phyloP scores from a whole-genome alignment of 2,797 vertebrate genomes.

The Ctenochaetus hawaiiensis region DNA sequence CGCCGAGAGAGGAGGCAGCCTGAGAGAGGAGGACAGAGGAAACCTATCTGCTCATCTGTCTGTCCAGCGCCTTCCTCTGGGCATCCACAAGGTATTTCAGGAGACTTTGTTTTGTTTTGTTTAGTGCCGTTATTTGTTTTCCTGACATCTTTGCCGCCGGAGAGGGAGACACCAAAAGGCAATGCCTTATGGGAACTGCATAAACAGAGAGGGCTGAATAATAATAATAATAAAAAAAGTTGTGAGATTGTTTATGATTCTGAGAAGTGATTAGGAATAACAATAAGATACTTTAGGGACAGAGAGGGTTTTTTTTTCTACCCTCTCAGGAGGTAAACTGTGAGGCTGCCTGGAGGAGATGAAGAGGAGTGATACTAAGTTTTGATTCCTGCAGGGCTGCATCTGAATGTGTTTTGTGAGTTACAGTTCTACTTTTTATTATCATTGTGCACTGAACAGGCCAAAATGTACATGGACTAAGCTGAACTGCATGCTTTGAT shows the following conservation, averaged over 20 bases:
- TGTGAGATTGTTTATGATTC: conserved; percentile 83
- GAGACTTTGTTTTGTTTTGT: conserved; percentile 91
- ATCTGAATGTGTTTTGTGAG: conserved; percentile 47
- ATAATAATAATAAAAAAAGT: conserved; percentile 76
- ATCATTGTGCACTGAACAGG: conserved; percentile 32
- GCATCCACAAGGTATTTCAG: conserved; percentile 98
- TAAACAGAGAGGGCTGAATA: conserved; percentile 78
- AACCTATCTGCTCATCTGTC: conserved; percentile 99
- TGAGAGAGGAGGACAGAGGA: conserved; percentile 93
- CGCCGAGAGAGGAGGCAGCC: conserved; percentile 98
- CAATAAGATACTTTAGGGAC: conserved; percentile 80
- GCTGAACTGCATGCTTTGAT: conserved; percentile 34
- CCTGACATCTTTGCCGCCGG: conserved; percentile 67
- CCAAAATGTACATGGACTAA: conserved; percentile 2
- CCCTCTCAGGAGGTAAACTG: conserved; percentile 46
- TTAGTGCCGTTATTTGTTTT: conserved; percentile 87
- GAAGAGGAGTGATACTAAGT: conserved; percentile 56
- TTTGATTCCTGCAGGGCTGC: conserved; percentile 47
- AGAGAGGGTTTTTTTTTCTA: conserved; percentile 23
- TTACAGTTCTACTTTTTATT: conserved; percentile 50
- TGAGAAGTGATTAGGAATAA: conserved; percentile 81
- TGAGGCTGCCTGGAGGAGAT: conserved; percentile 50
- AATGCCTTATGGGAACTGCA: conserved; percentile 91
- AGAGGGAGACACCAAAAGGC: conserved; percentile 89
- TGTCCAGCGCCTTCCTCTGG: conserved; percentile 97